Base-by-base conservation (phyloP, 2,113 vertebrate species). In the Tapirus terrestris region DNA sequence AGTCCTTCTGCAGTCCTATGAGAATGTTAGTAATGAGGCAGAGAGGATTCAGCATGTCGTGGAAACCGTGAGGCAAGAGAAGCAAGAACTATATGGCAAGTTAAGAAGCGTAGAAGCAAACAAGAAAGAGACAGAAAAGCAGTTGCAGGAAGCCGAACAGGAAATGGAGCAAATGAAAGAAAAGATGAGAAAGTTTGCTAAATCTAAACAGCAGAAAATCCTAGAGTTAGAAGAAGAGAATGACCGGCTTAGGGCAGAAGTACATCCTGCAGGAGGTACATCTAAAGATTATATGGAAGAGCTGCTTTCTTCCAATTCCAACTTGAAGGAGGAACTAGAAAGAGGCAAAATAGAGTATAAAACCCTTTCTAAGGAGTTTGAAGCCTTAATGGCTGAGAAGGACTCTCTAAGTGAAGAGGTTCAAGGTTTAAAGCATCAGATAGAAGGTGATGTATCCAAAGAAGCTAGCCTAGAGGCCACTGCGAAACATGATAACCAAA, bases 161-260 rank as follows among this genome's bases (percentile, higher is more conserved):
- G 99, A 99, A 95, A 99, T 99, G 72, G 99, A 99, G 33, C 97
- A 97, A 21, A 99, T 99, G 96, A 99, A 99, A 95, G 99, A 99
- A 96, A 99, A 99, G 96, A 99, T 99, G 99, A 99, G 99, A 90
- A 99, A 99, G 98, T 99, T 99, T 98, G 99, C 99, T 60, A 99
- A 99, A 98, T 99, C 99, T 23, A 99, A 99, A 97, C 99, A 99
- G 96, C 99, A 99, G 94, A 99, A 99, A 97, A 99, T 99, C 87
- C 86, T 99, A 93, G 99, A 99, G 61, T 97, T 99, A 1, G 99
- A 99, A 96, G 99, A 99, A 95, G 99, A 99, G 97, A 99, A 99
- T 33, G 99, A 99, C 87, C 99, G 97, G 72, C 99, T 99, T 80
- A 98, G 98, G 97, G 93, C 94, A 33, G 99, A 99, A 58, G 13